Percentiles rank a stretch among this genome's conserved stretches.
phyloP scores from a whole-genome alignment of 1,140 invertebrate genomes.

The Hesperophylax magnus region DNA sequence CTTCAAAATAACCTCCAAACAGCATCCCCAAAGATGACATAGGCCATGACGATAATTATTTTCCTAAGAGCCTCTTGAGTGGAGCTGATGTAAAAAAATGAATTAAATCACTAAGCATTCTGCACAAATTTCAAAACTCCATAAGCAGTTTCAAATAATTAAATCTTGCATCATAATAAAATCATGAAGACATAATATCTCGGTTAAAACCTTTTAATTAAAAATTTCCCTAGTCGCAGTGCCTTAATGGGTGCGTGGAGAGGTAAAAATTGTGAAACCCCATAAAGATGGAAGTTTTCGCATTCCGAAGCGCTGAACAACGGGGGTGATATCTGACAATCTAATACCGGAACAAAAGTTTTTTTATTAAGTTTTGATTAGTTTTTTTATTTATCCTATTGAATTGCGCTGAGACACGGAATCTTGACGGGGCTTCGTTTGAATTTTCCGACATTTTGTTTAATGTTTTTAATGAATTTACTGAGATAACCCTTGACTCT shows the following conservation, averaged over 20 bases:
- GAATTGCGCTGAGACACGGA: constrained; percentile 28
- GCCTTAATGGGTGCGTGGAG: constrained; percentile 26
- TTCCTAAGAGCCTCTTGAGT: too few species aligned
- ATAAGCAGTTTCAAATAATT: too few species aligned
- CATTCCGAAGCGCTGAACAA: constrained; percentile 25
- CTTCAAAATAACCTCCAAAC: too few species aligned
- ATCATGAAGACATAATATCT: constrained; percentile 23
- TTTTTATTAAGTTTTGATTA: constrained; percentile 44
- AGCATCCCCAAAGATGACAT: too few species aligned
- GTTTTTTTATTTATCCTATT: constrained; percentile 45
- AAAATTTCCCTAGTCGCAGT: constrained; percentile 5
- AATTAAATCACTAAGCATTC: too few species aligned
- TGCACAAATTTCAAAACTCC: too few species aligned
- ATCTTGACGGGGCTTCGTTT: neutral
- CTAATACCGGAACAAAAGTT: constrained; percentile 26
- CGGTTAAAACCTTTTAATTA: constrained; percentile 39
- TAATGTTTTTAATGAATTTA: constrained; percentile 13
- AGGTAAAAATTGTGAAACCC: constrained; percentile 37
- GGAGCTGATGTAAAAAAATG: too few species aligned
- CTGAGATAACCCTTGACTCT: neutral
- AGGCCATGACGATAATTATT: too few species aligned
- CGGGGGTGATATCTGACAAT: constrained; percentile 35
- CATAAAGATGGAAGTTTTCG: constrained; percentile 44
- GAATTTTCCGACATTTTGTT: constrained; percentile 5
- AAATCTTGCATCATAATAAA: neutral